Evolutionary conservation across 2,797 vertebrate genomes (phyloP).

Genomic region (Melanotaenia parkinsoni): DNA sequence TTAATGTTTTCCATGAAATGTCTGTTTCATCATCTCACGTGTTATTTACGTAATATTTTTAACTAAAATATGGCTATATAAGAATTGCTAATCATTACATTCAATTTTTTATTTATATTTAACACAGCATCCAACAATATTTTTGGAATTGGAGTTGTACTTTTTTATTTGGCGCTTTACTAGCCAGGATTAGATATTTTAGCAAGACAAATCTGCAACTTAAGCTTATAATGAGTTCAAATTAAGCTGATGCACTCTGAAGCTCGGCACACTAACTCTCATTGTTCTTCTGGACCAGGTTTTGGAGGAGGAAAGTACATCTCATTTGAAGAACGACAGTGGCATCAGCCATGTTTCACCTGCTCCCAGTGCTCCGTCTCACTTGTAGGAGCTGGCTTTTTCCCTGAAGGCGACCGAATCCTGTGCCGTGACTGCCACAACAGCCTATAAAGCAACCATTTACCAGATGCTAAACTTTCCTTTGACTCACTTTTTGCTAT

Average conservation of each 20-base stretch:
- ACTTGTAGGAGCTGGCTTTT: slow-evolving; percentile 95
- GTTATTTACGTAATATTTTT: too few relatives aligned
- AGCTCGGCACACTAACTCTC: neutral
- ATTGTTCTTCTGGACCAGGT: slow-evolving; percentile 74
- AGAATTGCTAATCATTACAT: too few relatives aligned
- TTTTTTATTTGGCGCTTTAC: neutral
- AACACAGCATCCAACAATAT: neutral
- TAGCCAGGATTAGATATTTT: neutral
- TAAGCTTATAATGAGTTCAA: neutral
- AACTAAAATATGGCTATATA: too few relatives aligned
- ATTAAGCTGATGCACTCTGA: neutral
- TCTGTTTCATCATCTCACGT: too few relatives aligned
- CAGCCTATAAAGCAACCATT: slow-evolving; percentile 82
- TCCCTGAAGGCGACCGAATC: slow-evolving; percentile 92
- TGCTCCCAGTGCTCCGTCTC: slow-evolving; percentile 95
- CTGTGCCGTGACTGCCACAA: slow-evolving; percentile 95
- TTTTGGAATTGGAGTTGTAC: neutral
- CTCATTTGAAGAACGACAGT: slow-evolving; percentile 98
- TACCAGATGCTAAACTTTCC: slow-evolving; percentile 3
- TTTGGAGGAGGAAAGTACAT: slow-evolving; percentile 98
- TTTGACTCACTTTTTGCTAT: slow-evolving; percentile 14
- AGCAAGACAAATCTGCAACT: neutral
- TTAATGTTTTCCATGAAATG: too few relatives aligned
- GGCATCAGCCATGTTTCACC: slow-evolving; percentile 97
- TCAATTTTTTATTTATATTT: too few relatives aligned